Conservation (phyloP, 2,113 vertebrate species). For the Lepisosteus osseus region DNA sequence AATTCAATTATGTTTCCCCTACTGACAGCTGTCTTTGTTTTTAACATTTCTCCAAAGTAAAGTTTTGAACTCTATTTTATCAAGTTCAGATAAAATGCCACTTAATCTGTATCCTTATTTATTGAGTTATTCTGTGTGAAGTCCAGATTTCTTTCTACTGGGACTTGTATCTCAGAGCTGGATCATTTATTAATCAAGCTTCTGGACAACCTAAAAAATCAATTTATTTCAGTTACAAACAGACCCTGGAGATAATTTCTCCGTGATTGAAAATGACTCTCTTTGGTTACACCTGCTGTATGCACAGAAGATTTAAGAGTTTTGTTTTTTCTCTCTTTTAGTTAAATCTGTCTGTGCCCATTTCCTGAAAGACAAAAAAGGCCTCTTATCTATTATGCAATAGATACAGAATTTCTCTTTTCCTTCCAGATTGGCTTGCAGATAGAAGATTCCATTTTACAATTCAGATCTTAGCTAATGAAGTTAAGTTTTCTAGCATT, state of each 20-base stretch:
- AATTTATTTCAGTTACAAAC: slow-evolving; percentile 58
- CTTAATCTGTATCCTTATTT: slow-evolving; percentile 15
- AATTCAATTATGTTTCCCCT: too few species aligned
- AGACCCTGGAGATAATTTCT: slow-evolving; percentile 56
- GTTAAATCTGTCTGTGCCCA: too few species aligned
- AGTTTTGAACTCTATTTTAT: too few species aligned
- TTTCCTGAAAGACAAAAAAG: too few species aligned
- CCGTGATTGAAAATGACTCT: slow-evolving; percentile 41
- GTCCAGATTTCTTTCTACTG: slow-evolving; percentile 40
- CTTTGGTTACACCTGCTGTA: slow-evolving; percentile 13
- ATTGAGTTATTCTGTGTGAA: slow-evolving; percentile 26
- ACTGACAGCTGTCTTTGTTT: too few species aligned
- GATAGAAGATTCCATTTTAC: too few species aligned
- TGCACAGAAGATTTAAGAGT: too few species aligned
- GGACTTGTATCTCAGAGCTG: slow-evolving; percentile 49
- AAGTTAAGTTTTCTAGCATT: too few species aligned
- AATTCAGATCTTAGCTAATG: too few species aligned
- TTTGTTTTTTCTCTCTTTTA: too few species aligned
- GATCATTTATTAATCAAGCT: slow-evolving; percentile 70
- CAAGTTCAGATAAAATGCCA: not conserved
- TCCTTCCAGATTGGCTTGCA: not conserved
- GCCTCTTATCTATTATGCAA: not conserved
- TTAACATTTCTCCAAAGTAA: too few species aligned
- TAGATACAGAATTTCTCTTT: not conserved
- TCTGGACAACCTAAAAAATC: slow-evolving; percentile 53